Evolutionary conservation across 2,888 invertebrate species (phyloP).

Genomic region (Empis stercorea): DNA sequence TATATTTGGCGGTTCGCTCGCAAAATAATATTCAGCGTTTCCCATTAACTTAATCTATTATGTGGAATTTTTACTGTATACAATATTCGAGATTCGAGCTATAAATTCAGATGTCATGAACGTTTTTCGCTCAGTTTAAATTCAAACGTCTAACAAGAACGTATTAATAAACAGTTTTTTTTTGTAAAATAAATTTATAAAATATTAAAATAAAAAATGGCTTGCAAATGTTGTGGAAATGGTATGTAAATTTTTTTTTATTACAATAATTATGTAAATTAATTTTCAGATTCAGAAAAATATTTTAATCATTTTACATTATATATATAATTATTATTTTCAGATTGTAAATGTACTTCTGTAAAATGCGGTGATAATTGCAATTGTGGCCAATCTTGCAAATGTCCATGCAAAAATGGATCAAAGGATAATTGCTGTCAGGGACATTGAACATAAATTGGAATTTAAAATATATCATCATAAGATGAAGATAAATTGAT

Average conservation of each 20-base stretch:
- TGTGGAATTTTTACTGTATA: no score
- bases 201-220: conserved; percentile 7
- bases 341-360: conserved; percentile 29
- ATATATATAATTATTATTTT: background rate
- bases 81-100: no score
- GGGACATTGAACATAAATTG: background rate
- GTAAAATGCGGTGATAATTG: conserved; percentile 27
- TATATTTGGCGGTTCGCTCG: no score
- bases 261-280: background rate
- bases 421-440: conserved; percentile 12
- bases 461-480: no score
- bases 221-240: conserved; percentile 9
- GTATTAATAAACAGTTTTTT: conserved; percentile 3
- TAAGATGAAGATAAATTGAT: no score
- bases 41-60: no score
- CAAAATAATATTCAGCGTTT: no score
- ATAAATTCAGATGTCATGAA: no score
- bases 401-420: conserved; percentile 18
- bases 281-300: no score
- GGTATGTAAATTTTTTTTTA: conserved; percentile 3
- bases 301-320: no score
- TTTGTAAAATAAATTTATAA: conserved; percentile 4
- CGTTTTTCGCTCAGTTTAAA: background rate
- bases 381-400: conserved; percentile 23
- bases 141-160: background rate